A percentile compares a stretch with the other conserved stretches of the same genome.
Evolutionary conservation across 1,140 invertebrate genomes (phyloP).

Genomic region (Macrotrachela quadricornifera): DNA sequence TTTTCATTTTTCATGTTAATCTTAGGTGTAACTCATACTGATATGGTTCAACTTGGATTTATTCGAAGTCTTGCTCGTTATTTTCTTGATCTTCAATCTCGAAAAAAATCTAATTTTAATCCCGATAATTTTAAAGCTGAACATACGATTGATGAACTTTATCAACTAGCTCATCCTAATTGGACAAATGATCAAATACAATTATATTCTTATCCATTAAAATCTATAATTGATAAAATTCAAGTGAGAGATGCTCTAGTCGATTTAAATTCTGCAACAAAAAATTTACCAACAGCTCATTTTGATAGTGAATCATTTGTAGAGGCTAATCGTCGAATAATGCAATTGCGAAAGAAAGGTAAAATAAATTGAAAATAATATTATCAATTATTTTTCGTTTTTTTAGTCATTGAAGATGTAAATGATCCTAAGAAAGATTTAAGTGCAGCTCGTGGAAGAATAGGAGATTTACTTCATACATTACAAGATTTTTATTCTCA

Average conservation of each 20-base stretch:
- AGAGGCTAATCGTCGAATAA: slow-evolving; percentile 2
- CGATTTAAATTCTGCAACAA: slow-evolving; percentile 1
- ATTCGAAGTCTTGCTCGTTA: background rate
- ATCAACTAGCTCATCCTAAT: too few relatives aligned
- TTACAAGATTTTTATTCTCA: slow-evolving; percentile 8
- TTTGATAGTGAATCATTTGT: slow-evolving; percentile 5
- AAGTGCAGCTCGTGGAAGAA: background rate
- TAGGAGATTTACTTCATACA: slow-evolving; percentile 2
- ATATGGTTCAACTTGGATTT: slow-evolving; percentile 3
- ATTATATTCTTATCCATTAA: slow-evolving; percentile 1
- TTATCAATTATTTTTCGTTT: too few relatives aligned
- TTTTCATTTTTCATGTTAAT: too few relatives aligned
- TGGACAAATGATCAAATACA: background rate
- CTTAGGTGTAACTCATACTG: too few relatives aligned
- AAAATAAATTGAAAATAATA: too few relatives aligned
- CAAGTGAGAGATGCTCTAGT: background rate
- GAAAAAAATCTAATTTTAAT: too few relatives aligned
- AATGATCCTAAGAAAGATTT: background rate
- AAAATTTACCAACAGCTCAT: slow-evolving; percentile 3
- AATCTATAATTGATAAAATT: background rate
- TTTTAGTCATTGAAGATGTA: too few relatives aligned
- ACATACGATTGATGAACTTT: background rate
- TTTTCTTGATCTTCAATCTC: background rate
- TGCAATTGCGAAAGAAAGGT: too few relatives aligned
- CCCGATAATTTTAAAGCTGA: too few relatives aligned